Evolutionary conservation across 2,888 invertebrate genomes (phyloP).

Genomic region (Gryllus longicercus): DNA sequence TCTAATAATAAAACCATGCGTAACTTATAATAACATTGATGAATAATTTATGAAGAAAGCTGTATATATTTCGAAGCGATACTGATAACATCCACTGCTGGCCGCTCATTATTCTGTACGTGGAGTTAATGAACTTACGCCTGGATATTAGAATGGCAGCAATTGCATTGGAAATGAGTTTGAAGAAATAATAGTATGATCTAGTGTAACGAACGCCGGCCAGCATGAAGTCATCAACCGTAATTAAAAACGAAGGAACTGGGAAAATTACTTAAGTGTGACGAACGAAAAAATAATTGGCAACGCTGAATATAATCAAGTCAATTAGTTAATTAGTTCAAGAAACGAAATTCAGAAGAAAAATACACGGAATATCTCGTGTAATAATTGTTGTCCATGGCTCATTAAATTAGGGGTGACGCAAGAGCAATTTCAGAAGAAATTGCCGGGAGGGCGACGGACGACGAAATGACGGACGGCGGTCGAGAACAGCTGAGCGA

Average conservation of each 20-base stretch:
- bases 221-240: background rate
- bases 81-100: slow-evolving; percentile 2
- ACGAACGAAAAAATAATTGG: slow-evolving; percentile 17
- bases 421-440: background rate
- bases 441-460: background rate
- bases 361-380: background rate
- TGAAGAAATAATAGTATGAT: slow-evolving; percentile 9
- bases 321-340: slow-evolving; percentile 17
- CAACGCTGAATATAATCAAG: slow-evolving; percentile 6
- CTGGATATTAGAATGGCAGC: slow-evolving; percentile 1
- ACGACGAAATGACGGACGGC: no score
- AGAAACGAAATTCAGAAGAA: slow-evolving; percentile 8
- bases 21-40: slow-evolving; percentile 17
- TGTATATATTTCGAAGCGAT: slow-evolving; percentile 17
- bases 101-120: slow-evolving; percentile 1
- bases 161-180: slow-evolving; percentile 17
- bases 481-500: no score
- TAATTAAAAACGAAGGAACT: slow-evolving; percentile 8
- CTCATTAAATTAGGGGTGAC: background rate
- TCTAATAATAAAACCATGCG: slow-evolving; percentile 11
- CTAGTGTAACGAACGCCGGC: background rate
- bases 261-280: slow-evolving; percentile 10
- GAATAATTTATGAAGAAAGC: slow-evolving; percentile 17
- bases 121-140: background rate
- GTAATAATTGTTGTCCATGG: slow-evolving; percentile 8